Percentiles rank a stretch among this genome's conserved stretches.
These are phyloP conservation scores for Dione juno DNA, from an alignment of 2,888 invertebrate genomes.

Conservation along the genomic window DNA sequence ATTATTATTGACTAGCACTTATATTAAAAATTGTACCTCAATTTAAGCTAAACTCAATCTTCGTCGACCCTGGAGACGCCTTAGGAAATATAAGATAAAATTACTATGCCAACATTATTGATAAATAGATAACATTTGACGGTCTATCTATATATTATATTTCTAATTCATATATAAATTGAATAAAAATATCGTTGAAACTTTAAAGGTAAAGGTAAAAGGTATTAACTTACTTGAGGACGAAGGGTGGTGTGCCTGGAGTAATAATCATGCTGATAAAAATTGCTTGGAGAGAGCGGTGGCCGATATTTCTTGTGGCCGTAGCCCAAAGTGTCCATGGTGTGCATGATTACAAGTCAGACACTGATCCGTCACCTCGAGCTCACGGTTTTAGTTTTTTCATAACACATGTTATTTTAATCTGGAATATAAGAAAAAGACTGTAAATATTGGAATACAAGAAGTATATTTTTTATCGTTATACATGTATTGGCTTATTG, in stretches of 20 bases:
- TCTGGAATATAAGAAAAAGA: slow-evolving; percentile 47
- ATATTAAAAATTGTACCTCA: too few species aligned
- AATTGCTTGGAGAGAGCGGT: slow-evolving; percentile 83
- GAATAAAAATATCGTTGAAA: too few species aligned
- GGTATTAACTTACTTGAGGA: slow-evolving; percentile 68
- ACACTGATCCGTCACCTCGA: slow-evolving; percentile 52
- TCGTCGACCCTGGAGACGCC: too few species aligned
- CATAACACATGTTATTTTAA: slow-evolving; percentile 43
- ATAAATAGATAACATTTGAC: too few species aligned
- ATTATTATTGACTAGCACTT: too few species aligned
- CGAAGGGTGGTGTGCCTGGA: slow-evolving; percentile 78
- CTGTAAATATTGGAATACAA: too few species aligned
- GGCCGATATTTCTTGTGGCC: slow-evolving; percentile 86
- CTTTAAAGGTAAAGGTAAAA: background rate
- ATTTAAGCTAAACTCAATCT: too few species aligned
- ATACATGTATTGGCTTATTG: too few species aligned
- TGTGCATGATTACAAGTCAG: slow-evolving; percentile 62
- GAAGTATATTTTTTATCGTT: background rate
- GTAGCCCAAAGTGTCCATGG: slow-evolving; percentile 86
- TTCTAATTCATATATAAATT: background rate
- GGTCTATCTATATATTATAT: too few species aligned
- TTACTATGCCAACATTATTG: too few species aligned
- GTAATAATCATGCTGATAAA: slow-evolving; percentile 84
- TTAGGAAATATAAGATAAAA: too few species aligned
- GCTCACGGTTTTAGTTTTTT: slow-evolving; percentile 33